phyloP scores from a whole-genome alignment of 2,888 invertebrate genomes.

The Sphaerolaimus hirsutus region DNA sequence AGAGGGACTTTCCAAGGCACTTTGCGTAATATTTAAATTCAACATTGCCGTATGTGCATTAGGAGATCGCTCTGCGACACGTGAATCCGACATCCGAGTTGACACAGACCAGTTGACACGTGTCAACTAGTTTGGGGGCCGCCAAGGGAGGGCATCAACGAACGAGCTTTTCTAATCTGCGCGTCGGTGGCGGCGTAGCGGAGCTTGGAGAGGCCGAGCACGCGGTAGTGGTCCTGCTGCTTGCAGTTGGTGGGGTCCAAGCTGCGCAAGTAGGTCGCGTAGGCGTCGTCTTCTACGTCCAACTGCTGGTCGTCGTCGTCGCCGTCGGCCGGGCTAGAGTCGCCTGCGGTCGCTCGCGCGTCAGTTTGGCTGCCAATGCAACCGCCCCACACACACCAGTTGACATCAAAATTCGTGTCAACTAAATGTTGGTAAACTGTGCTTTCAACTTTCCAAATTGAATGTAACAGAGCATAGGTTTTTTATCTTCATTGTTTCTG shows the following conservation, averaged over 20 bases:
- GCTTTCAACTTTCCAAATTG: no score
- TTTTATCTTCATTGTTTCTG: no score
- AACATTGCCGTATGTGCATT: conserved; percentile 1
- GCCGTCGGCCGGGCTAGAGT: no score
- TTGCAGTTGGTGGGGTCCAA: conserved; percentile 22
- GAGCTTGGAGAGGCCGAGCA: conserved; percentile 59
- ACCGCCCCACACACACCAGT: background rate
- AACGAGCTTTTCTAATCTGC: conserved; percentile 48
- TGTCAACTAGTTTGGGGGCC: no score
- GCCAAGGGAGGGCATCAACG: no score
- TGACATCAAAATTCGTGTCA: background rate
- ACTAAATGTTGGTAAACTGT: no score
- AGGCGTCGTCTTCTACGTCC: conserved; percentile 18
- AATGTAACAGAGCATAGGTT: no score
- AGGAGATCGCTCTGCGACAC: no score
- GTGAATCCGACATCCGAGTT: no score
- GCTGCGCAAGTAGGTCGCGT: conserved; percentile 16
- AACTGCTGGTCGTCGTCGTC: conserved; percentile 8
- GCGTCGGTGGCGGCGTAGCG: conserved; percentile 67
- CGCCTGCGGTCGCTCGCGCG: background rate
- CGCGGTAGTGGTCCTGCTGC: conserved; percentile 85
- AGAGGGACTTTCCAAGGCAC: no score
- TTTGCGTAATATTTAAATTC: no score
- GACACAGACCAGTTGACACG: no score
- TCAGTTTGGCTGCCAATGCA: background rate